Evolutionary conservation across 2,888 invertebrate genomes (phyloP), one percentile per base, ranked within the genome.

Genomic region (Ichneumon xanthorius): DNA sequence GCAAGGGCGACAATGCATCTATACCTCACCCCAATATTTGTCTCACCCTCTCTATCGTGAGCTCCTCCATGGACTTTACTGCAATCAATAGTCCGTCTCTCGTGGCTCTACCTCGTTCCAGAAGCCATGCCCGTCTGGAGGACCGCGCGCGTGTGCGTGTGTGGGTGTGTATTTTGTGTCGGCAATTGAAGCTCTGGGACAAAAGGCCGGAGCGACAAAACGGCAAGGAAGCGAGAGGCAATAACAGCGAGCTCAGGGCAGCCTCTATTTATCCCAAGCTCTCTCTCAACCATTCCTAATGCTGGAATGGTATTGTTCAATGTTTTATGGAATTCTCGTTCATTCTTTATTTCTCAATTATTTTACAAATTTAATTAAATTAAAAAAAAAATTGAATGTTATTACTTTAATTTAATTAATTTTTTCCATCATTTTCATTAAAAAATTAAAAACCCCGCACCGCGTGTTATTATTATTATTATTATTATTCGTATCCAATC

Each of bases 1-100:
- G 73, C 67, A 72, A 84, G 86, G 87, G 86, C 80, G 84, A 84
- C 86, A 80, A 86, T 86, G 86, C 86, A 87, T 82, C 78, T 75
- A 76, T 50, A 73, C 22, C 22, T 22, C 58, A 53, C 84, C 75
- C 63, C 77, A 79, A 63, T 33, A 63, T 63, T 33, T 63, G 16
- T 63, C 80, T 55, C 78, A 55, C 55, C 67, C 82, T 30, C 50
- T 45, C 53, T 48, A 30, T 11, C 58, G 19, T 33, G n/a, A 45
- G 5, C 65, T 40, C 19, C 79, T 65, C 55, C 30, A 73, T 50
- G 76, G 77, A 78, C 76, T 85, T 82, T 73, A 71, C 78, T 83
- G 77, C 87, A 87, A 87, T 87, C 87, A 86, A 87, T 87, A 87
- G 80, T 87, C 71, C 37, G 76, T 75, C 73, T 55, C 14, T 33